A percentile compares a stretch with the other conserved stretches of the same genome.
Conservation (phyloP, 2,888 invertebrate species). For the Limnephilus rhombicus region DNA sequence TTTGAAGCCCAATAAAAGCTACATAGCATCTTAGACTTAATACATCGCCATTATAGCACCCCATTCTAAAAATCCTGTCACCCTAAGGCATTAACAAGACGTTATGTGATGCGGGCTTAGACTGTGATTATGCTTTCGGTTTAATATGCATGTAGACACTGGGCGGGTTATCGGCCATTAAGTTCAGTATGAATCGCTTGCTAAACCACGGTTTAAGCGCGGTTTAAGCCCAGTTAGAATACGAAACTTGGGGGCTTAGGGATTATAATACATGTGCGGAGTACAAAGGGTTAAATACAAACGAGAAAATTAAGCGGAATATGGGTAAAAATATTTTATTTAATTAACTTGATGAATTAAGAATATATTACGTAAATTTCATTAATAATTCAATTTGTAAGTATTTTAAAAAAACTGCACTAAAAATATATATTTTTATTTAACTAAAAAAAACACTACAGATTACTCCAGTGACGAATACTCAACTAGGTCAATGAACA, state of each 20-base stretch:
- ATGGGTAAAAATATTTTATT: background rate
- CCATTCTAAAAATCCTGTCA: constrained; percentile 15
- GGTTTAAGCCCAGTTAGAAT: constrained; percentile 7
- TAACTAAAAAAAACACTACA: too few relatives aligned
- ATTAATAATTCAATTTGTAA: too few relatives aligned
- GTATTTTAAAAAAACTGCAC: too few relatives aligned
- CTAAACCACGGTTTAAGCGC: constrained; percentile 29
- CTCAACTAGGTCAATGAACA: too few relatives aligned
- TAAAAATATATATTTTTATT: too few relatives aligned
- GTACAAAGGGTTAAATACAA: background rate
- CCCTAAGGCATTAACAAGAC: constrained; percentile 14
- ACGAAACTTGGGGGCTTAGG: background rate
- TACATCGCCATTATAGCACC: background rate
- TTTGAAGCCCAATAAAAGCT: background rate
- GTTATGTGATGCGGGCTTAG: constrained; percentile 29
- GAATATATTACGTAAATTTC: too few relatives aligned
- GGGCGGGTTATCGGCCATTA: constrained; percentile 15
- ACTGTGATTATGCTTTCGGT: constrained; percentile 31
- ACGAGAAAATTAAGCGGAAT: background rate
- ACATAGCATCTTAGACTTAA: background rate
- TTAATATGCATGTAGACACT: constrained; percentile 32
- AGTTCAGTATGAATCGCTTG: constrained; percentile 30
- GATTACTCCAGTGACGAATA: too few relatives aligned
- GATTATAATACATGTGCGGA: background rate
- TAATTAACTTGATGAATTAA: background rate